Evolutionary conservation across 2,113 vertebrate genomes (phyloP), one percentile per base, ranked within the genome.

Genomic region (Miniopterus natalensis): DNA sequence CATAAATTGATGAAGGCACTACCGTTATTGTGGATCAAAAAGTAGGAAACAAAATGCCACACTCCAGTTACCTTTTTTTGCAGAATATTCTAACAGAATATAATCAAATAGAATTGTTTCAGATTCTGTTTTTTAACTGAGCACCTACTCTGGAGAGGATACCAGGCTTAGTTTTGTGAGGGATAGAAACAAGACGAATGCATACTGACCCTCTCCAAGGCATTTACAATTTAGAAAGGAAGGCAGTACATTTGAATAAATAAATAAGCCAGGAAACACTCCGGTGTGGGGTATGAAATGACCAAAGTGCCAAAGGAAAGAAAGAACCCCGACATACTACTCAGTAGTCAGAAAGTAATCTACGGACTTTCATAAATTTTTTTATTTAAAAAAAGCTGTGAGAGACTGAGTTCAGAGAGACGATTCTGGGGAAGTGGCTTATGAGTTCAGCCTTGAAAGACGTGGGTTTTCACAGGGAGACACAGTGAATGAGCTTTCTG

Each of bases 381-480:
- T 55, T 27, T 14, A 55, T 79, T 81, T 81, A 61, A 57, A 8
- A 68, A 61, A 75, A 20, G 45, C 57, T 84, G 23, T 83, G 45
- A 49, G 84, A 92, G 53, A 79, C n/a, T 88, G 47, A 45, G 66
- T 92, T 92, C 45, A 84, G 23, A 89, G 42, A 92, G 53, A 94
- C 63, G 53, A 84, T 55, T 53, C 81, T 73, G 25, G 17, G 53
- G 42, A 95, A 81, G 20, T 15, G 51, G 66, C 21, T 92, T 73
- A 59, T 21, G 29, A 83, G 27, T 42, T 83, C 49, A 77, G 57
- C 40, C 57, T 88, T 80, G 20, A 90, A 87, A 88, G 18, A 57
- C 36, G 25, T 84, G 71, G 21, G 51, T 49, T 92, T 89, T 93
- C 61, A 90, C 17, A 49, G 23, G 10, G 6, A 87, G 13, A 88